Evolutionary conservation across 2,113 vertebrate species (phyloP), one percentile per base, ranked within the genome.

Genomic region (Psittacula cyanocephala): DNA sequence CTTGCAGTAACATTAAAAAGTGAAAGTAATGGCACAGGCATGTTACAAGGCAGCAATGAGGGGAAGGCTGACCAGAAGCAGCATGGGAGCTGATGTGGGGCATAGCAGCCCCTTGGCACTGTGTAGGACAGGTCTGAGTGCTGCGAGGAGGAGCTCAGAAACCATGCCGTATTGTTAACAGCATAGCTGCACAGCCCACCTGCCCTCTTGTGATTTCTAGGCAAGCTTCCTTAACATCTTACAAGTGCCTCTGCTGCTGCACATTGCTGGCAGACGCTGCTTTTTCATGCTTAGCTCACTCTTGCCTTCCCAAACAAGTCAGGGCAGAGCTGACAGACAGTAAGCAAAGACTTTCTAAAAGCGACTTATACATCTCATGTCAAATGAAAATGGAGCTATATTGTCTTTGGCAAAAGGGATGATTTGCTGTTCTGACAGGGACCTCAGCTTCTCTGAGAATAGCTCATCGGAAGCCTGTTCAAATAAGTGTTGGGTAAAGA

Each of bases 341-440:
- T 50, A 57, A 44, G 69, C 46, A 52, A 83, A 90, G 77, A 20
- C 39, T 81, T 63, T 64, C 50, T 67, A 7, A 55, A 88, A 67
- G 37, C 0, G 0, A 33, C 23, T 44, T 55, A 33, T 64, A 4
- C 31, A 3, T 75, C 2, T 0, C 19, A 12, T 88, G 81, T 88
- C 39, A 59, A 55, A 29, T 55, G 27, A 28, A 60, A 91, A 16
- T 35, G 59, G 77, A 62, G 52, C 65, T 64, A 0, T 69, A 22
- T 55, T 92, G 77, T 75, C 46, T 81, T 75, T 72, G 59, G 60
- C 17, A 46, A 53, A 67, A 77, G 43, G 46, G 13, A 11, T 31
- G 35, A 6, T 53, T 81, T 71, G 18, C 29, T 52, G 8, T 68
- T 81, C 55, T 53, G 5, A n/a, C 39, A 43, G 69, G 9, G 20